A percentile compares a stretch with the other conserved stretches of the same genome.
Evolutionary conservation across 2,888 invertebrate species (phyloP).

Genomic region (Hemicrepidius hirtus): DNA sequence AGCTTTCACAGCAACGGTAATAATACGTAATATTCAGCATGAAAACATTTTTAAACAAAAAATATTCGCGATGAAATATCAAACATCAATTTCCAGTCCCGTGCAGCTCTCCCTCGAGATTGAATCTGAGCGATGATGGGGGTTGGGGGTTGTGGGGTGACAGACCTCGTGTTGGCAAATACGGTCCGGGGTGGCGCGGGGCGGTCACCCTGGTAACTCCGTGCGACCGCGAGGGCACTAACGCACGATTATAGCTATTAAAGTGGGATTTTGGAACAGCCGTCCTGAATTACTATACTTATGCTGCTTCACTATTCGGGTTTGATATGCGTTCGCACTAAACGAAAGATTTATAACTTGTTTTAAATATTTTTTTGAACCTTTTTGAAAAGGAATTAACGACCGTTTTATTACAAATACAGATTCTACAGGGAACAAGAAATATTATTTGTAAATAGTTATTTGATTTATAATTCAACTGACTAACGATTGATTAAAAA

Average conservation of each 20-base stretch:
- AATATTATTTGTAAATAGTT: too few species aligned
- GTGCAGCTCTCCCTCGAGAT: constrained; percentile 62
- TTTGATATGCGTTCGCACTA: not conserved
- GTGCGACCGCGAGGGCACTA: constrained; percentile 67
- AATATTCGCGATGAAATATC: constrained; percentile 57
- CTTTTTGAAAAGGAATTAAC: too few species aligned
- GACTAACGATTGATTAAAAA: too few species aligned
- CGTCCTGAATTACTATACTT: constrained; percentile 64
- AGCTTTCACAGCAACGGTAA: constrained; percentile 50
- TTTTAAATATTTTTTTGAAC: too few species aligned
- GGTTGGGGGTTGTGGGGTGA: constrained; percentile 56
- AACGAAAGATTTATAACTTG: too few species aligned
- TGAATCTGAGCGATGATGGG: constrained; percentile 62
- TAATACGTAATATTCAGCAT: constrained; percentile 53
- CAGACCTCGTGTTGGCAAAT: constrained; percentile 65
- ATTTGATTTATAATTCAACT: too few species aligned
- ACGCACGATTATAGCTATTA: constrained; percentile 70
- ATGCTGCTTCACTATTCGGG: constrained; percentile 54
- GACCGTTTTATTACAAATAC: too few species aligned
- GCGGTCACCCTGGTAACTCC: constrained; percentile 69
- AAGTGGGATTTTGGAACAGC: constrained; percentile 68
- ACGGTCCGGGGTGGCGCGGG: constrained; percentile 62
- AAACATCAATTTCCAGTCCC: constrained; percentile 64
- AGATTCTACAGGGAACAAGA: too few species aligned
- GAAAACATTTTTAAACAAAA: constrained; percentile 59